Percentiles rank a stretch among this genome's conserved stretches.
Evolutionary conservation across 1,140 invertebrate genomes (phyloP).

Genomic region (Littorina saxatilis): DNA sequence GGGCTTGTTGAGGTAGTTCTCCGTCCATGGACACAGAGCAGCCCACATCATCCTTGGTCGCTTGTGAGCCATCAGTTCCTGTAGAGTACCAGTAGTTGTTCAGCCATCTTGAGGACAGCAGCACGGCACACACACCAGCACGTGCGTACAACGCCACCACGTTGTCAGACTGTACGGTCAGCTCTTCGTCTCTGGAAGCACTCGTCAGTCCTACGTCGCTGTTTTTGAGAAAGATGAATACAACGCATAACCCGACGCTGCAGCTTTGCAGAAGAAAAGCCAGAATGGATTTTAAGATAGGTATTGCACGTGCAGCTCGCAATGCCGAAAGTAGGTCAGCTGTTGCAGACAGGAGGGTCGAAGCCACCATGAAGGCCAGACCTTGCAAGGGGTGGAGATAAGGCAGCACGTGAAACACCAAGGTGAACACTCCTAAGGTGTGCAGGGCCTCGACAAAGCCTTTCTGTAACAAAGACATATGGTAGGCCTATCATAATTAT

Average conservation of each 20-base stretch:
- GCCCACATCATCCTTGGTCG: background rate
- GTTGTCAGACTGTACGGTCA: background rate
- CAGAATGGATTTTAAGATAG: background rate
- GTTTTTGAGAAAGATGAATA: background rate
- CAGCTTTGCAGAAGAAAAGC: slow-evolving; percentile 12
- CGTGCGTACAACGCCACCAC: slow-evolving; percentile 16
- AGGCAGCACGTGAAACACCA: slow-evolving; percentile 10
- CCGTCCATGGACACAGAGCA: background rate
- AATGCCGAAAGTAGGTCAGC: background rate
- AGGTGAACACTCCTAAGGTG: background rate
- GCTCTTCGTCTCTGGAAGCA: background rate
- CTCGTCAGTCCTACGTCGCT: background rate
- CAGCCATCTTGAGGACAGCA: slow-evolving; percentile 42
- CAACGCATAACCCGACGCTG: background rate
- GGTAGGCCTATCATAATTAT: no score
- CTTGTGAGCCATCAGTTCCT: background rate
- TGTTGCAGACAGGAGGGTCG: background rate
- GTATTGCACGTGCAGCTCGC: background rate
- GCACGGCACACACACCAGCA: slow-evolving; percentile 1
- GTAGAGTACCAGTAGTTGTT: slow-evolving; percentile 27
- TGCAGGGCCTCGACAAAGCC: background rate
- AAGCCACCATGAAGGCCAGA: background rate
- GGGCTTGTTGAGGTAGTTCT: background rate
- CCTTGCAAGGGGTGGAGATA: background rate
- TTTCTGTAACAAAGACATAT: slow-evolving; percentile 11